Percentiles rank a stretch among this genome's conserved stretches.
Conservation (phyloP, 2,888 invertebrate species). For the Sicus ferrugineus region DNA sequence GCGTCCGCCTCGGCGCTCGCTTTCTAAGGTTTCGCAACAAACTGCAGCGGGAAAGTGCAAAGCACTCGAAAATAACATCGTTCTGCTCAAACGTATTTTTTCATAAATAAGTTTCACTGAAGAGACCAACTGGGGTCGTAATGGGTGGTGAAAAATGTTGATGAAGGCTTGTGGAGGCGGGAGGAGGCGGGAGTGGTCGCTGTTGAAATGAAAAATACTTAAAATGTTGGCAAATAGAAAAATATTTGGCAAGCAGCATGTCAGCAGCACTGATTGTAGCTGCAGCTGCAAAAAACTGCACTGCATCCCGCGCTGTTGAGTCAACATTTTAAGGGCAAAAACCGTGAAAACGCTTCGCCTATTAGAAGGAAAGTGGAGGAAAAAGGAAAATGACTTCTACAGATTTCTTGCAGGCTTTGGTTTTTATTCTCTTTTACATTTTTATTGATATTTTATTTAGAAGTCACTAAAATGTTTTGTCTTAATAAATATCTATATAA, state of each 20-base stretch:
- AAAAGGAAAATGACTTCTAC: not conserved
- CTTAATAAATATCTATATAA: too few relatives aligned
- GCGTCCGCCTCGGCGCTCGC: too few relatives aligned
- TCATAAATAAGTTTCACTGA: not conserved
- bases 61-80: slow-evolving; percentile 1
- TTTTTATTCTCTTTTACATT: not conserved
- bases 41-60: slow-evolving; percentile 6
- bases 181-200: not conserved
- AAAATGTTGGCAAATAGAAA: slow-evolving; percentile 19
- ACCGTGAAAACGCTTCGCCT: not conserved
- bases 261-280: slow-evolving; percentile 24
- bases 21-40: slow-evolving; percentile 7
- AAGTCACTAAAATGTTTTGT: not conserved
- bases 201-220: slow-evolving; percentile 6
- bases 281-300: not conserved
- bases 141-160: too few relatives aligned
- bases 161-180: too few relatives aligned
- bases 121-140: slow-evolving; percentile 8
- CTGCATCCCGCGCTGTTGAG: not conserved
- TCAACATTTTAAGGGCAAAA: slow-evolving; percentile 6
- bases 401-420: too few relatives aligned
- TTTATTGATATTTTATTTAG: not conserved
- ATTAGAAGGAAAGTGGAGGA: not conserved
- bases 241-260: slow-evolving; percentile 21
- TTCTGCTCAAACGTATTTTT: slow-evolving; percentile 13